Percentiles rank a stretch among this genome's conserved stretches.
These are phyloP conservation scores for Diglossa cyanea DNA, from an alignment of 2,797 vertebrate species.

Conservation along the genomic window DNA sequence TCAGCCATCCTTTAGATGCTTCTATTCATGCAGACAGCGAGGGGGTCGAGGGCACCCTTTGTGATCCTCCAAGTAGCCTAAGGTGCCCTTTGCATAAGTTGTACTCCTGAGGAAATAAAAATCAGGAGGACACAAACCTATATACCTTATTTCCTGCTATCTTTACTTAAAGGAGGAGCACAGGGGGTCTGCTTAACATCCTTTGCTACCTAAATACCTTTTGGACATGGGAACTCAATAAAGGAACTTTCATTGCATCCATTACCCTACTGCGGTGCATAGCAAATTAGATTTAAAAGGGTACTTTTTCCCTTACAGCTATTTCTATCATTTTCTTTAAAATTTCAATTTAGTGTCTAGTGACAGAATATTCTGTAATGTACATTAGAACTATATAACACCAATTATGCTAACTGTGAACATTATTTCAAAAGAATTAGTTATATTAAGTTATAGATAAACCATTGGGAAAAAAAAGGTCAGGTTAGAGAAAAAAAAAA, in stretches of 20 bases:
- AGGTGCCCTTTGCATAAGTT: conserved; percentile 82
- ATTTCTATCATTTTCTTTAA: conserved; percentile 90
- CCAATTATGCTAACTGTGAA: conserved; percentile 86
- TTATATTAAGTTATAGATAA: conserved; percentile 83
- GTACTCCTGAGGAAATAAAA: conserved; percentile 81
- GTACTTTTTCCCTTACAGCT: conserved; percentile 87
- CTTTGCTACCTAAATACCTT: conserved; percentile 90
- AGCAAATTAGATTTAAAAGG: conserved; percentile 99
- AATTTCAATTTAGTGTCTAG: conserved; percentile 94
- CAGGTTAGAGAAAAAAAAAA: conserved; percentile 60
- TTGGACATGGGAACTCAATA: conserved; percentile 87
- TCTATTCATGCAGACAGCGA: conserved; percentile 74
- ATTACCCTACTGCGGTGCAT: conserved; percentile 93
- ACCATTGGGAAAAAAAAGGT: conserved; percentile 75
- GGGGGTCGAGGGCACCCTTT: conserved; percentile 75
- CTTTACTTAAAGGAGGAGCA: conserved; percentile 77
- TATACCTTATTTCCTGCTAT: conserved; percentile 87
- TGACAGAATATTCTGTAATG: conserved; percentile 86
- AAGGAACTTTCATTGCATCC: conserved; percentile 86
- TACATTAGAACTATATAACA: conserved; percentile 88
- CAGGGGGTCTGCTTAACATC: conserved; percentile 83
- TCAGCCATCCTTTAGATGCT: conserved; percentile 74
- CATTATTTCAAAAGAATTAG: conserved; percentile 90
- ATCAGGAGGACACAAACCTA: conserved; percentile 82
- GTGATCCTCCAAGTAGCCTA: conserved; percentile 79